Conservation (phyloP, 1,140 invertebrate genomes). For the Halictus rubicundus region DNA sequence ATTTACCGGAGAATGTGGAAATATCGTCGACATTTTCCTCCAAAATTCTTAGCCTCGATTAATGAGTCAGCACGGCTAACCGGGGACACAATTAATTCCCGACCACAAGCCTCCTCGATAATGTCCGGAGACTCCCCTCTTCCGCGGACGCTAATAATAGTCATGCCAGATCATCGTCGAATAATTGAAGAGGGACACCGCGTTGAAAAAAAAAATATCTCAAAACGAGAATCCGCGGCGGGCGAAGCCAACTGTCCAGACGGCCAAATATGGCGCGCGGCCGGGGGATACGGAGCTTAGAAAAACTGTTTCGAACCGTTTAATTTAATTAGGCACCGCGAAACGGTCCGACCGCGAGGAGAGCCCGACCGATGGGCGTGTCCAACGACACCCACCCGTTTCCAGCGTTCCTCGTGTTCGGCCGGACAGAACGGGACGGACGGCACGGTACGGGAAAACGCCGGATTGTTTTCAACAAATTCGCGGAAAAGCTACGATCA, state of each 20-base stretch:
- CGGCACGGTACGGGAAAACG: too few species aligned
- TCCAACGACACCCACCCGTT: slow-evolving; percentile 43
- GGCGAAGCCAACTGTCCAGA: neutral
- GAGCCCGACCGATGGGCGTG: slow-evolving; percentile 57
- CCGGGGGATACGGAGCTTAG: slow-evolving; percentile 62
- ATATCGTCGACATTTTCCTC: neutral
- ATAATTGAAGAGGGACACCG: slow-evolving; percentile 32
- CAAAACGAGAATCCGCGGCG: neutral
- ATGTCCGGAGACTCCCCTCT: neutral
- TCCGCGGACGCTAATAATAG: slow-evolving; percentile 39
- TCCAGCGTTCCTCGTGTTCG: slow-evolving; percentile 15
- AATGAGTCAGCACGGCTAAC: neutral
- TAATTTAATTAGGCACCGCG: slow-evolving; percentile 63
- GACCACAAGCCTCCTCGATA: neutral
- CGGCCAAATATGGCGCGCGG: slow-evolving; percentile 68
- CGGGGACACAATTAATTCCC: neutral
- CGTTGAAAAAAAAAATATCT: slow-evolving; percentile 17
- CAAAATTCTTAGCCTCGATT: neutral
- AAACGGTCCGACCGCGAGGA: slow-evolving; percentile 44
- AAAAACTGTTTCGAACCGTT: slow-evolving; percentile 59
- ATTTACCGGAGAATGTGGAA: too few species aligned
- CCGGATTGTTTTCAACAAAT: neutral
- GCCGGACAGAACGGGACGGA: neutral
- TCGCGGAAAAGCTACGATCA: neutral
- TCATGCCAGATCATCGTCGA: slow-evolving; percentile 11